A percentile compares a stretch with the other conserved stretches of the same genome.
phyloP scores from a whole-genome alignment of 2,113 vertebrate species.

The Megalops atlanticus region DNA sequence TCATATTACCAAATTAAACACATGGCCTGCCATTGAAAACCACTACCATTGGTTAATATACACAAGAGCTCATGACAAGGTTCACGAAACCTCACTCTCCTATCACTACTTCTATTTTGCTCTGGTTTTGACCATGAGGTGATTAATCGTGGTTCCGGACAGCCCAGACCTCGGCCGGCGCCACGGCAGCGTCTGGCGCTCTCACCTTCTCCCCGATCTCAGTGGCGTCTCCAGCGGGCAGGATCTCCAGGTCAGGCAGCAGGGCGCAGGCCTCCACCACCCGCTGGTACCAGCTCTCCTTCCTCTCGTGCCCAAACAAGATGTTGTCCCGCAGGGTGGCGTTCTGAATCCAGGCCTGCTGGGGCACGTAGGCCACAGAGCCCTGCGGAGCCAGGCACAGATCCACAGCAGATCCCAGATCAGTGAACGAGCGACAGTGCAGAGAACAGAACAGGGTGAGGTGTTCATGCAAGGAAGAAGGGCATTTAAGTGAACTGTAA shows the following conservation, averaged over 20 bases:
- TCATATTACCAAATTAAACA: too few species aligned
- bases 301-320: constrained; percentile 69
- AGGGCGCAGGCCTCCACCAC: constrained; percentile 77
- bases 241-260: constrained; percentile 72
- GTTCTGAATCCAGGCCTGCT: constrained; percentile 81
- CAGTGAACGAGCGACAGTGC: background rate
- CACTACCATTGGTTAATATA: too few species aligned
- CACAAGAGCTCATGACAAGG: background rate
- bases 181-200: too few species aligned
- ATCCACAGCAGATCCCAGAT: constrained; percentile 18
- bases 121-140: background rate
- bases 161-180: too few species aligned
- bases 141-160: background rate
- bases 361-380: constrained; percentile 75
- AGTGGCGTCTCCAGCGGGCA: constrained; percentile 72
- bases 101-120: too few species aligned
- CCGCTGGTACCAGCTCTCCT: constrained; percentile 64
- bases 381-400: too few species aligned
- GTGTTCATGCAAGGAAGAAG: too few species aligned
- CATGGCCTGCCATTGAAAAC: too few species aligned
- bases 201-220: constrained; percentile 77
- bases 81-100: too few species aligned
- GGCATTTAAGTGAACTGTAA: too few species aligned
- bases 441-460: background rate
- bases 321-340: constrained; percentile 73